Base-by-base conservation (phyloP, 1,140 invertebrate genomes). In the Trichomalopsis sarcophagae region DNA sequence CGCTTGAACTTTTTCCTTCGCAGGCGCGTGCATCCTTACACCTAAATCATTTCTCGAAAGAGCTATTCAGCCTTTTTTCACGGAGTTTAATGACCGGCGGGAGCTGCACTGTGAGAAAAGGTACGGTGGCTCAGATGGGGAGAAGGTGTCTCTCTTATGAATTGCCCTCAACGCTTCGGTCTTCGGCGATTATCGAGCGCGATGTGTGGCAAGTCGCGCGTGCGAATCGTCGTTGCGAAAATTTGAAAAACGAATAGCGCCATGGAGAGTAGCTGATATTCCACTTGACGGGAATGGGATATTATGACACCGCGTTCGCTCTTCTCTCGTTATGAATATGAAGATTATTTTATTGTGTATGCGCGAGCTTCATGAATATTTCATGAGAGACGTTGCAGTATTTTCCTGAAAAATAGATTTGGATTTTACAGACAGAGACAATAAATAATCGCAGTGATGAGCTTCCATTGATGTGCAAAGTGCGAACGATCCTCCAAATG, bases 191-290 rank as follows among this genome's bases (percentile, higher is more conserved):
- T 14, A 21, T 55, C 17, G 14, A 55, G 50, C 50, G 50, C 50
- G 50, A 55, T 62, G 55, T 62, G 55, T 62, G 55, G 55, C 55
- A 62, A 62, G 30, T 71, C 68, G 68, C 68, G 17, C 23, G 68
- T 71, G 27, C 68, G 68, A 30, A 71, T 71, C 68, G 17, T 14
- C 4, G 68, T 71, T 71, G 68, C 68, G 68, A 71, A 71, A 71
- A 71, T 71, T 62, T 62, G 21, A 68, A 68, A 68, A 68, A 68
- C 13, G 3, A 50, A 27, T 27, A 50, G 47, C 11, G 47, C 40
- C 40, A 85, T 66, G 14, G 74, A 85, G 82, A 62, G 71, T 50
- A 76, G 71, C 78, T 44, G 81, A 75, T 73, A 75, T 50, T 84
- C 55, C 69, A 14, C 78, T 85, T 74, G 71, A 77, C 76, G 55